phyloP scores from a whole-genome alignment of 2,113 vertebrate species.

The Anhinga rufa region DNA sequence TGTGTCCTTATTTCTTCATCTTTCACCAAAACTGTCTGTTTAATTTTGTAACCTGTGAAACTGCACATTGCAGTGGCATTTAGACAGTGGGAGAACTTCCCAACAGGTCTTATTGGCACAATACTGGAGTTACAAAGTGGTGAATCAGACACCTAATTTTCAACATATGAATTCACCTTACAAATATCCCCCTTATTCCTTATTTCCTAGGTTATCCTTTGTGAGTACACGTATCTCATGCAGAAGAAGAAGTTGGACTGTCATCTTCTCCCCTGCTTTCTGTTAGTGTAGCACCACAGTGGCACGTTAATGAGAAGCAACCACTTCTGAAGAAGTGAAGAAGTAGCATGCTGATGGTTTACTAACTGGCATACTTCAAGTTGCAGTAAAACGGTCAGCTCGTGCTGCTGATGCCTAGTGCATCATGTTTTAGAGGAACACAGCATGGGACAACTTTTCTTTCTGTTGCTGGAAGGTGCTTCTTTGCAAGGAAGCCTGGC shows the following conservation, averaged over 20 bases:
- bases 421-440: rapidly evolving
- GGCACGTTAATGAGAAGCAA: background rate
- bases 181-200: background rate
- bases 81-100: background rate
- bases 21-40: background rate
- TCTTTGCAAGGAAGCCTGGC: background rate
- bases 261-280: background rate
- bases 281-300: background rate
- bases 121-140: background rate
- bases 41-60: background rate
- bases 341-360: background rate
- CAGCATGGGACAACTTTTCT: background rate
- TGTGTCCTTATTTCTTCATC: background rate
- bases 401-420: rapidly evolving
- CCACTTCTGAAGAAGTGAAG: background rate
- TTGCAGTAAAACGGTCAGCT: background rate
- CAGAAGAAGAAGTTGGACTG: background rate
- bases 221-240: background rate
- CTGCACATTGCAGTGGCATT: background rate
- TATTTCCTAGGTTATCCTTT: background rate
- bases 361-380: background rate
- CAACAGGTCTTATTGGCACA: background rate
- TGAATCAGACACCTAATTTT: background rate
- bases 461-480: background rate
- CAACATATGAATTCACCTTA: rapidly evolving